Conservation (phyloP, 2,797 vertebrate species). For the Spinus pinus region DNA sequence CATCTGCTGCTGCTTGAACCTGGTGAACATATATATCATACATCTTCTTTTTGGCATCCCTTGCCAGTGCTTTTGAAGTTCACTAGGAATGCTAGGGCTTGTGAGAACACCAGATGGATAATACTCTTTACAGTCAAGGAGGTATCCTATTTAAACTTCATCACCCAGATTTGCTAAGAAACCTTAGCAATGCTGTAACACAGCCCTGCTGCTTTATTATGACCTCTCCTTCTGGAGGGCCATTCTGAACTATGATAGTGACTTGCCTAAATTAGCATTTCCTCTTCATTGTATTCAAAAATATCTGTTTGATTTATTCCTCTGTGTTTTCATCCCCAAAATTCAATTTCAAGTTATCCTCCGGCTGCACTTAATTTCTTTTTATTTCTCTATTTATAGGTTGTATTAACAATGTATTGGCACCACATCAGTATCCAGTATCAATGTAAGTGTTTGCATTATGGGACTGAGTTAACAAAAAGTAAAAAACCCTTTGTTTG, state of each 20-base stretch:
- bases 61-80: not conserved
- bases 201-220: not conserved
- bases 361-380: not conserved
- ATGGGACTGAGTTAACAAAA: not conserved
- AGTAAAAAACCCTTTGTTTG: not conserved
- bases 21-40: not conserved
- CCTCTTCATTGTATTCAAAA: not conserved
- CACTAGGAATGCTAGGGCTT: not conserved
- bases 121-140: not conserved
- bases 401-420: not conserved
- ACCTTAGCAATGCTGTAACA: not conserved
- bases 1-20: not conserved
- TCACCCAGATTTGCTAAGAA: not conserved
- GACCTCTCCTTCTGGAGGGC: not conserved
- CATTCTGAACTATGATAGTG: not conserved
- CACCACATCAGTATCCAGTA: not conserved
- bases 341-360: not conserved
- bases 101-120: conserved; percentile 29
- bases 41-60: not conserved
- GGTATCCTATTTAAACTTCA: not conserved
- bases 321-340: not conserved
- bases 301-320: not conserved
- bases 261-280: not conserved
- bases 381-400: not conserved
- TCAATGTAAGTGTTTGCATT: not conserved